Evolutionary conservation across 2,797 vertebrate genomes (phyloP), one percentile per base, ranked within the genome.

Genomic region (Helarctos malayanus): DNA sequence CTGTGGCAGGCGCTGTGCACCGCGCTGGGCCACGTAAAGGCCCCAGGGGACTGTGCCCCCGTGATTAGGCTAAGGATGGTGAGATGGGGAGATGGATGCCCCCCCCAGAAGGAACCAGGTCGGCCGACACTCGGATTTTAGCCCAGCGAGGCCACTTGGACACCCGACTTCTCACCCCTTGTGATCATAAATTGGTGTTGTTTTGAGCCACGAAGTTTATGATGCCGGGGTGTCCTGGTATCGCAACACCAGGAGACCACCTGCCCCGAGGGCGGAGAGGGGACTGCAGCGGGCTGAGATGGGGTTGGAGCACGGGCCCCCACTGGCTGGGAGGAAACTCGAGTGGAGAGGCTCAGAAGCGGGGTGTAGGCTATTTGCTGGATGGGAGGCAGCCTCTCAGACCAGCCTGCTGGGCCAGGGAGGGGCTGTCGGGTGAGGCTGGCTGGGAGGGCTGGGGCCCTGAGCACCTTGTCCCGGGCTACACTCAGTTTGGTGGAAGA

Each of bases 291-390:
- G 0, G 1, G 38, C 21, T 3, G 5, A 2, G 32, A 7, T 0
- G 2, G 7, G 29, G 21, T 4, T 0, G 8, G 19, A 29, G 27
- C 0, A 18, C 27, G 49, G 19, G 10, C 3, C 4, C 2, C 1
- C 0, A 6, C 0, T 0, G 35, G 15, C 2, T 1, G 65, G 23
- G 23, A 15, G 35, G 23, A 3, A 2, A 7, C 8, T 5, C 3
- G 0, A 4, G 0, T 6, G 54, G 29, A 80, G 6, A 41, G 61
- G 79, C 9, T 57, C 19, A 1, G 83, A 35, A 29, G 21, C 3
- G 11, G 73, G 38, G 7, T 4, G 4, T 12, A 13, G 61, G 32
- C 52, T n/a, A 14, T 82, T 18, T 1, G 16, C 59, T 4, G 75
- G 65, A 7, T 45, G n/a, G 10, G 1, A 3, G 75, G 71, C 3